Conservation (phyloP, 1,140 invertebrate genomes). For the Himalopsyche phryganea region DNA sequence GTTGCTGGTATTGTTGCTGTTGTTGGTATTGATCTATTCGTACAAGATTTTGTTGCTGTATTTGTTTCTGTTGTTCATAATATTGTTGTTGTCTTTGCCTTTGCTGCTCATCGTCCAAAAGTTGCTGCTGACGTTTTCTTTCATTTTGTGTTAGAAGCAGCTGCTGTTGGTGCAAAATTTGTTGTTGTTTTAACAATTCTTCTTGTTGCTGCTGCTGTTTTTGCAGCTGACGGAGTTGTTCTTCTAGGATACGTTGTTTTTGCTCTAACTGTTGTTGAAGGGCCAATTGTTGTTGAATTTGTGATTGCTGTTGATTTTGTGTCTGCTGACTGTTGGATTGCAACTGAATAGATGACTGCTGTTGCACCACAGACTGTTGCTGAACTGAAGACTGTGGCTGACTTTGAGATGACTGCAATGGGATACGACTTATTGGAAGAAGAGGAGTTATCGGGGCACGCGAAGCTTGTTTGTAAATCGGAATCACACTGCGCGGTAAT, state of each 20-base stretch:
- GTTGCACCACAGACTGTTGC: slow-evolving; percentile 34
- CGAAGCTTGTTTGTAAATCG: slow-evolving; percentile 46
- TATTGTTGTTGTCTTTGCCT: slow-evolving; percentile 34
- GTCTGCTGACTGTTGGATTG: slow-evolving; percentile 8
- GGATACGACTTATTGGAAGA: slow-evolving; percentile 13
- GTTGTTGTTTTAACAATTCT: slow-evolving; percentile 61
- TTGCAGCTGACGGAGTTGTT: slow-evolving; percentile 64
- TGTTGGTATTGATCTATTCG: slow-evolving; percentile 37
- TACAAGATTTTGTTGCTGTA: slow-evolving; percentile 36
- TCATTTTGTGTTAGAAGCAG: slow-evolving; percentile 29
- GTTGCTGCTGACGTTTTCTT: slow-evolving; percentile 47
- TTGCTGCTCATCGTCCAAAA: slow-evolving; percentile 45
- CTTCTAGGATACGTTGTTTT: slow-evolving; percentile 65
- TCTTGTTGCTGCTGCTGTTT: slow-evolving; percentile 68
- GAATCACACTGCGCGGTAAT: slow-evolving; percentile 70
- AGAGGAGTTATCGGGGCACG: slow-evolving; percentile 27
- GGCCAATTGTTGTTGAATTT: slow-evolving; percentile 36
- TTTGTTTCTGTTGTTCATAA: slow-evolving; percentile 12
- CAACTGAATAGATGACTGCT: slow-evolving; percentile 24
- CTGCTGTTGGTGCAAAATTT: slow-evolving; percentile 55
- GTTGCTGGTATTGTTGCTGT: slow-evolving; percentile 33
- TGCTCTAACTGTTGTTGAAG: slow-evolving; percentile 56
- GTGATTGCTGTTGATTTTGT: slow-evolving; percentile 25
- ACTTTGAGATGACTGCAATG: background rate
- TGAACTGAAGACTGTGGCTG: slow-evolving; percentile 28